Percentiles rank a stretch among this genome's conserved stretches.
Conservation (phyloP, 2,113 vertebrate genomes). For the Spea multiplicata region DNA sequence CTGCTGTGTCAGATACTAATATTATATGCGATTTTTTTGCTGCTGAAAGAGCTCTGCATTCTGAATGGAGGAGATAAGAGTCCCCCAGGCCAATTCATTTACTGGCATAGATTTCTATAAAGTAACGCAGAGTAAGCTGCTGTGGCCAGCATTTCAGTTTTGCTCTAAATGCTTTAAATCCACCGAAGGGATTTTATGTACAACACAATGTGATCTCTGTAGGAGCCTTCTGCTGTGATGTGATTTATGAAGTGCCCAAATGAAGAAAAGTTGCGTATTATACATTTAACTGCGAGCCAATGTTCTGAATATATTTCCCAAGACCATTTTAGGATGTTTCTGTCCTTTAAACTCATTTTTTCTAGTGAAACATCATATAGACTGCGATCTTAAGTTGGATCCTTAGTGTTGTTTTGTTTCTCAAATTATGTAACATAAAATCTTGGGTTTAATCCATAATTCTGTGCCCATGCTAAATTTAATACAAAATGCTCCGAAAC, state of each 20-base stretch:
- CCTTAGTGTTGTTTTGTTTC: too few relatives aligned
- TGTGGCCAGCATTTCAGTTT: not conserved
- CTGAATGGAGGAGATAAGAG: not conserved
- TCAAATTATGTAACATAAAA: too few relatives aligned
- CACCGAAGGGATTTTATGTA: conserved; percentile 3
- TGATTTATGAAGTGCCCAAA: not conserved
- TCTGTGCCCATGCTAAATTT: too few relatives aligned
- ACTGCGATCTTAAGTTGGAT: too few relatives aligned
- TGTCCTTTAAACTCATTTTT: too few relatives aligned
- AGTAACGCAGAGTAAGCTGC: not conserved
- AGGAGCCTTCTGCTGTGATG: not conserved
- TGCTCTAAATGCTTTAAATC: conserved; percentile 1
- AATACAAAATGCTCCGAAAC: too few relatives aligned
- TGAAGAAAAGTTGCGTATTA: not conserved
- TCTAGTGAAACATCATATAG: too few relatives aligned
- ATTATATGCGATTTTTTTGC: not conserved
- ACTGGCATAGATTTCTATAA: not conserved
- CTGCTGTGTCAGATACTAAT: not conserved
- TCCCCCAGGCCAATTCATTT: conserved; percentile 15
- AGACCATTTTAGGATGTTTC: too few relatives aligned
- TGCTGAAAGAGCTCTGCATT: not conserved
- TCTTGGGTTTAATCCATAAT: too few relatives aligned
- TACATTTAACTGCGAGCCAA: too few relatives aligned
- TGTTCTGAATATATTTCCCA: too few relatives aligned
- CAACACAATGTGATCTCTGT: not conserved